Evolutionary conservation across 2,113 vertebrate species (phyloP).

Genomic region (Fregata magnificens): DNA sequence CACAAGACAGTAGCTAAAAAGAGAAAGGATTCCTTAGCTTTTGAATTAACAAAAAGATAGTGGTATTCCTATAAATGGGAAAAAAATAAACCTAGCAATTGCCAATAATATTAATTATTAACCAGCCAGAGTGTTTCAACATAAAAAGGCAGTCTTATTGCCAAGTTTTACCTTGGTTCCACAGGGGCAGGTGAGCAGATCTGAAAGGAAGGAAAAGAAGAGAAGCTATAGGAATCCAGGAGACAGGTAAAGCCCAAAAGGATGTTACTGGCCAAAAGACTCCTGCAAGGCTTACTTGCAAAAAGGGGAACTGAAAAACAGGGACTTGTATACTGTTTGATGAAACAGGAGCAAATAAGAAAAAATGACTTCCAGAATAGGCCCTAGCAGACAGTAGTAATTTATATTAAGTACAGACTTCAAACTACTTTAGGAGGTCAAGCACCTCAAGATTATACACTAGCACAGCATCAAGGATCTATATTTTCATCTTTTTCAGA

Average conservation of each 20-base stretch:
- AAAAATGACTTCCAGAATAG: not conserved
- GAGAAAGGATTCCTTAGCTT: not conserved
- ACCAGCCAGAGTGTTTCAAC: not conserved
- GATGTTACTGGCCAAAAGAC: not conserved
- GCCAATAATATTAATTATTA: not conserved
- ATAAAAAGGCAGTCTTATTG: not conserved
- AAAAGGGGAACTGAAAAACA: not conserved
- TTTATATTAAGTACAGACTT: not conserved
- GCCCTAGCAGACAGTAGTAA: not conserved
- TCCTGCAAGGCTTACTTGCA: not conserved
- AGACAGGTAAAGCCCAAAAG: not conserved
- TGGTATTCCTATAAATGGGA: not conserved
- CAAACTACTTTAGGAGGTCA: not conserved
- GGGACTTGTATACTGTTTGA: not conserved
- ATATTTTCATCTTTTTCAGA: not conserved
- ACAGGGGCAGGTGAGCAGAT: not conserved
- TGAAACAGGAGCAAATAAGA: not conserved
- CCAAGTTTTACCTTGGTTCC: not conserved
- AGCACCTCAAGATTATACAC: not conserved
- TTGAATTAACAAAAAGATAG: not conserved
- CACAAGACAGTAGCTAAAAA: not conserved
- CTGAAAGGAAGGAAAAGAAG: not conserved
- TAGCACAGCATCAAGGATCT: not conserved
- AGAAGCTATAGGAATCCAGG: not conserved
- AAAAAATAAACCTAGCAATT: not conserved